Base-by-base conservation (phyloP, 2,888 invertebrate genomes). In the Gonocerus acuteangulatus region DNA sequence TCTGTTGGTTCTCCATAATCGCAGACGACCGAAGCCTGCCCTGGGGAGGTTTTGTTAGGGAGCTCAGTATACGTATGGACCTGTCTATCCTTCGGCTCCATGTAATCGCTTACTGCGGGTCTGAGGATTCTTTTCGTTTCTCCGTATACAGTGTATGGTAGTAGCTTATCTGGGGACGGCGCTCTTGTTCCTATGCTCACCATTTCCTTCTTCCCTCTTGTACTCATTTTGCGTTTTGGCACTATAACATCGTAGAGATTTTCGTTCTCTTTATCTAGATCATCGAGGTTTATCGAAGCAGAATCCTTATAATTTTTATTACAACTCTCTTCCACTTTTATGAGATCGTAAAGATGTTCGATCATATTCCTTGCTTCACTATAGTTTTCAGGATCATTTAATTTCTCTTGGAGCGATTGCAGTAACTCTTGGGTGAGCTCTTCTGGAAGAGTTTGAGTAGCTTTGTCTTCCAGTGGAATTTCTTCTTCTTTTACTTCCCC, bases 321-420 rank as follows among this genome's bases (percentile, higher is more conserved):
- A 68, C 81, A 82, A 65, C 78, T 82, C 68, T 85, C 84, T 69
- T 85, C 84, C 2, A 85, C 80, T 71, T 86, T 85, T 49, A 86
- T 84, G 56, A 85, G 78, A 72, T 86, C 86, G 69, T 87, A 87
- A 4, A 87, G 75, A 69, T 85, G 83, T 70, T 87, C 86, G 63
- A 88, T 87, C 77, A 85, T 84, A 73, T 86, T 86, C 39, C 85
- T 77, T 1, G 87, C 87, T 71, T 87, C 84, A 58, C 82, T 80
- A 68, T 85, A 86, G 62, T 85, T 83, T 59, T 83, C 81, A 0
- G 87, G 87, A 71, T 84, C 84, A 68, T 86, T 84, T 6, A 88
- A 72, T 69, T 83, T 82, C 67, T 83, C 82, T 61, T 83, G 78
- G 15, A 88, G 74, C 66, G 82, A 81, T 67, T 82, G 83, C 62